phyloP scores from a whole-genome alignment of 2,888 invertebrate species.

The Boloria selene region DNA sequence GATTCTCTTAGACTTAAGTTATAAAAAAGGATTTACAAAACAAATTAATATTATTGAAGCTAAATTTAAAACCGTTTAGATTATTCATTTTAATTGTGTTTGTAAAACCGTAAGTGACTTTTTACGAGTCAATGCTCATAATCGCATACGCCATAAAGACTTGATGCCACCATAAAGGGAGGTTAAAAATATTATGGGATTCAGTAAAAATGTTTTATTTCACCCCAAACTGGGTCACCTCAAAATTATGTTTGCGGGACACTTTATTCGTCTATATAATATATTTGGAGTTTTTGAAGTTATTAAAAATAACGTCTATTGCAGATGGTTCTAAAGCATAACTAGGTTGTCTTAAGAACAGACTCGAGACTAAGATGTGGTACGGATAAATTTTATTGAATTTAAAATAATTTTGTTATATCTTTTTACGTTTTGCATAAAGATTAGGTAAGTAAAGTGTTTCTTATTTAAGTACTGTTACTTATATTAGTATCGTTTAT shows the following conservation, averaged over 20 bases:
- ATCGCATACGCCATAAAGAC: slow-evolving; percentile 40
- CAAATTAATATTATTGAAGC: neutral
- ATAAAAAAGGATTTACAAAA: neutral
- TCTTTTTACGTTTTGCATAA: too few species aligned
- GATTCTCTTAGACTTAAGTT: neutral
- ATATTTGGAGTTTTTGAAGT: slow-evolving; percentile 9
- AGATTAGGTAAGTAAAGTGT: too few species aligned
- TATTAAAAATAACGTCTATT: slow-evolving; percentile 13
- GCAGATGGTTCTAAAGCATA: neutral
- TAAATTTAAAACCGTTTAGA: neutral
- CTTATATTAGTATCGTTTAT: too few species aligned
- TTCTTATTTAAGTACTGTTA: too few species aligned
- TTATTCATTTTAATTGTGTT: slow-evolving; percentile 6
- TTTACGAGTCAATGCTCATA: slow-evolving; percentile 37
- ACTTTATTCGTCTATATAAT: slow-evolving; percentile 17
- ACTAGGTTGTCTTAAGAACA: neutral
- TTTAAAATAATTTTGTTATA: too few species aligned
- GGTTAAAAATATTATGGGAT: slow-evolving; percentile 42
- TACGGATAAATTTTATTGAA: too few species aligned
- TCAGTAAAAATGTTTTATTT: slow-evolving; percentile 42
- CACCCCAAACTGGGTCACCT: slow-evolving; percentile 40
- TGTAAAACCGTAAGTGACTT: slow-evolving; percentile 36
- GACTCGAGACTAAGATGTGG: neutral
- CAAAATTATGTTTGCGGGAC: slow-evolving; percentile 25
- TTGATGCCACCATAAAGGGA: slow-evolving; percentile 42